Percentiles rank a stretch among this genome's conserved stretches.
phyloP scores from a whole-genome alignment of 2,797 vertebrate genomes.

The Acipenser transmontanus region DNA sequence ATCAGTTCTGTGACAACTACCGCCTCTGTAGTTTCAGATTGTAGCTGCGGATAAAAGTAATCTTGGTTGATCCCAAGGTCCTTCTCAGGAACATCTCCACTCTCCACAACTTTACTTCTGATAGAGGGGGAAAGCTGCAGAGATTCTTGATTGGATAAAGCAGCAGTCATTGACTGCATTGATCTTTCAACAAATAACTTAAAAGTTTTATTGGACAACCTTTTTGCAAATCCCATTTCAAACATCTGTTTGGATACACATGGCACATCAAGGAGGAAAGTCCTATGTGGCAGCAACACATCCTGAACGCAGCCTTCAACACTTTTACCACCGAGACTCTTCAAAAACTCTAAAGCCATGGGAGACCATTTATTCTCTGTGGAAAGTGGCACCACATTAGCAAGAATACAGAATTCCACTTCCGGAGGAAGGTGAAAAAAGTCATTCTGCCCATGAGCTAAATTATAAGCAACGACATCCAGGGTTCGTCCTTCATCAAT shows the following conservation, averaged over 20 bases:
- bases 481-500: constrained; percentile 72
- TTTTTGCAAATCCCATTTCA: constrained; percentile 72
- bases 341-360: constrained; percentile 67
- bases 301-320: constrained; percentile 69
- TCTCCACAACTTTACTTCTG: constrained; percentile 21
- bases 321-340: constrained; percentile 59
- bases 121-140: constrained; percentile 5
- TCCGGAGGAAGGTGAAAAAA: constrained; percentile 72
- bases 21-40: constrained; percentile 65
- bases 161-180: constrained; percentile 30
- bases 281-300: constrained; percentile 57
- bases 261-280: constrained; percentile 71
- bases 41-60: constrained; percentile 78
- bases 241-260: constrained; percentile 66
- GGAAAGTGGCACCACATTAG: constrained; percentile 63
- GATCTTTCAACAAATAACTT: constrained; percentile 47
- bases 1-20: constrained; percentile 79
- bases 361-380: constrained; percentile 60
- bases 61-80: constrained; percentile 37
- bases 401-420: constrained; percentile 76
- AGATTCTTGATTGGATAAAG: constrained; percentile 16
- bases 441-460: constrained; percentile 67
- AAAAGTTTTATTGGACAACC: constrained; percentile 48
- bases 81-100: not conserved
- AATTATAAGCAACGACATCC: constrained; percentile 30